These are phyloP conservation scores for Halesus radiatus DNA, from an alignment of 1,140 invertebrate species.

Conservation along the genomic window DNA sequence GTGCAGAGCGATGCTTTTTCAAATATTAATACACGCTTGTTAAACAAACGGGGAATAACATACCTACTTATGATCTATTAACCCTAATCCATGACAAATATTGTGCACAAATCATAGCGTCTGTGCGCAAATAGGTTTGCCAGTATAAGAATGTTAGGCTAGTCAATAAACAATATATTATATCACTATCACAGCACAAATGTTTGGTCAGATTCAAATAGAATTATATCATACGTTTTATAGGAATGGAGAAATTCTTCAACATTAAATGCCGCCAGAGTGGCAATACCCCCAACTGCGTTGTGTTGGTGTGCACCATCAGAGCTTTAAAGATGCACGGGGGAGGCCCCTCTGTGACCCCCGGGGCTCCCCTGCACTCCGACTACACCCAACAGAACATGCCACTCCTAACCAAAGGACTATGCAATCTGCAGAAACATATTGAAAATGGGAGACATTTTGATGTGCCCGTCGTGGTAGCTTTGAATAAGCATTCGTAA, in stretches of 20 bases:
- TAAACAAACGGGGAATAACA: too few relatives aligned
- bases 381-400: slow-evolving; percentile 93
- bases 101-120: too few relatives aligned
- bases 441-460: slow-evolving; percentile 93
- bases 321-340: slow-evolving; percentile 99
- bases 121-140: too few relatives aligned
- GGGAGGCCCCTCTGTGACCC: slow-evolving; percentile 90
- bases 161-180: too few relatives aligned
- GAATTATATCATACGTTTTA: not conserved
- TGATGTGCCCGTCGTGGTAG: slow-evolving; percentile 95
- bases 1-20: too few relatives aligned
- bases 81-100: too few relatives aligned
- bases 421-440: slow-evolving; percentile 94
- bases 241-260: slow-evolving; percentile 98
- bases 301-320: slow-evolving; percentile 94
- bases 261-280: slow-evolving; percentile 97
- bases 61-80: too few relatives aligned
- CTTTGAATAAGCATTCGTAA: slow-evolving; percentile 91
- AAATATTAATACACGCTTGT: too few relatives aligned
- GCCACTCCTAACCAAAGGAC: slow-evolving; percentile 88
- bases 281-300: slow-evolving; percentile 87
- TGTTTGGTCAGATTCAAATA: too few relatives aligned
- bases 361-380: slow-evolving; percentile 85
- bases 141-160: too few relatives aligned
- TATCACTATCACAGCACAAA: too few relatives aligned